These are phyloP conservation scores for Elephantulus edwardii DNA, from an alignment of 2,113 vertebrate species.

Conservation along the genomic window DNA sequence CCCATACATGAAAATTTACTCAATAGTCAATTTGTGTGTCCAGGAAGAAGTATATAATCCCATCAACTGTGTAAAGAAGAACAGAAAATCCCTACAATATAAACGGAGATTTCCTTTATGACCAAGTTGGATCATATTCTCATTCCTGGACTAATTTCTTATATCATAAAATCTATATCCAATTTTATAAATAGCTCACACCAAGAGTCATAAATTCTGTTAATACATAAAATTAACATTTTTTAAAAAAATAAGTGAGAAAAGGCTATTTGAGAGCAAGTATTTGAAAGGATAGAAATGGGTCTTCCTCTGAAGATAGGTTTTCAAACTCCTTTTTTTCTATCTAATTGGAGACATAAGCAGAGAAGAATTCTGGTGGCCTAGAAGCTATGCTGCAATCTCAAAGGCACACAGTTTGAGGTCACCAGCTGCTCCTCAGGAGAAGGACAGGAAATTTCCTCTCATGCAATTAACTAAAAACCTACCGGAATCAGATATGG, in stretches of 20 bases:
- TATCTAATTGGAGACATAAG: constrained; percentile 79
- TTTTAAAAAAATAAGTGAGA: constrained; percentile 70
- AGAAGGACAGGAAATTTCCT: too few relatives aligned
- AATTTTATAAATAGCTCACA: constrained; percentile 76
- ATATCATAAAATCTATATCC: constrained; percentile 73
- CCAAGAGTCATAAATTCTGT: constrained; percentile 70
- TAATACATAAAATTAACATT: constrained; percentile 64
- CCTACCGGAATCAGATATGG: too few relatives aligned
- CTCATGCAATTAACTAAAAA: too few relatives aligned
- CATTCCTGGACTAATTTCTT: constrained; percentile 72
- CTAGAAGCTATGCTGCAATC: too few relatives aligned
- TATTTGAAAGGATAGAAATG: constrained; percentile 73
- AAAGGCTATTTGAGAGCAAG: constrained; percentile 63
- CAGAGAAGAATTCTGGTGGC: constrained; percentile 81
- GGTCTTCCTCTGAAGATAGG: constrained; percentile 71
- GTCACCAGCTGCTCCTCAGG: too few relatives aligned
- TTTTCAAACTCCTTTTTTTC: constrained; percentile 66
- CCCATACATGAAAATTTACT: constrained; percentile 49
- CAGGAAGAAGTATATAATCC: constrained; percentile 61
- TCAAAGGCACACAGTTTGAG: too few relatives aligned
- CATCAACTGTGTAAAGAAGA: constrained; percentile 56
- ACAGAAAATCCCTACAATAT: constrained; percentile 65
- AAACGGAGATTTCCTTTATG: constrained; percentile 64
- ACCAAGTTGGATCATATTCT: constrained; percentile 64
- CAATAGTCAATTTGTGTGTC: constrained; percentile 49